These are phyloP conservation scores for Nomada fabriciana DNA, from an alignment of 2,888 invertebrate species.

Conservation along the genomic window DNA sequence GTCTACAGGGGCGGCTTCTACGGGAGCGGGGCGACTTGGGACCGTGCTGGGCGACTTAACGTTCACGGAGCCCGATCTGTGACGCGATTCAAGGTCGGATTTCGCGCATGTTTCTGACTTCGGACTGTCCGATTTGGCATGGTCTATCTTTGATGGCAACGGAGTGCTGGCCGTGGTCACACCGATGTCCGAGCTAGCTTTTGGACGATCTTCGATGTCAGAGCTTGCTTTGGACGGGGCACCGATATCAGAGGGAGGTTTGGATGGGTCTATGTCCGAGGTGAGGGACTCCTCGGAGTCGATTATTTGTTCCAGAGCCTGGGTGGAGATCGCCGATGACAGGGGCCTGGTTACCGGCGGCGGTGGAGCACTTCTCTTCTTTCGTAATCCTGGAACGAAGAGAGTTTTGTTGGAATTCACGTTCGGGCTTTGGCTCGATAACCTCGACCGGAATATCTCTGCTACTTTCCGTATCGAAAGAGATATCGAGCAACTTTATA, in stretches of 20 bases:
- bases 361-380: conserved; percentile 87
- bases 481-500: too few species aligned
- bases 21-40: conserved; percentile 21
- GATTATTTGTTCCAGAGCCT: conserved; percentile 81
- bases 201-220: conserved; percentile 75
- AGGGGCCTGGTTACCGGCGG: conserved; percentile 77
- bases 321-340: conserved; percentile 80
- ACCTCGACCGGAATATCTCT: too few species aligned
- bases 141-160: conserved; percentile 34
- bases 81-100: conserved; percentile 24
- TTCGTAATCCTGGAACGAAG: conserved; percentile 84
- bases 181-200: conserved; percentile 77
- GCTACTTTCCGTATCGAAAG: too few species aligned
- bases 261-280: conserved; percentile 81
- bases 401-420: not conserved
- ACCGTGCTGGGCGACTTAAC: conserved; percentile 27
- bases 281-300: conserved; percentile 82
- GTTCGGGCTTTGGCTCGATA: too few species aligned
- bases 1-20: conserved; percentile 59
- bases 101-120: conserved; percentile 23
- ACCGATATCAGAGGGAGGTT: conserved; percentile 80
- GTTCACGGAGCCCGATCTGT: conserved; percentile 31
- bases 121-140: conserved; percentile 22
- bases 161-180: conserved; percentile 62
- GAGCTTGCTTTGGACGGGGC: conserved; percentile 74